phyloP scores from a whole-genome alignment of 37 sponge, comb jelly and placozoan species.

The Geodia barretti region DNA sequence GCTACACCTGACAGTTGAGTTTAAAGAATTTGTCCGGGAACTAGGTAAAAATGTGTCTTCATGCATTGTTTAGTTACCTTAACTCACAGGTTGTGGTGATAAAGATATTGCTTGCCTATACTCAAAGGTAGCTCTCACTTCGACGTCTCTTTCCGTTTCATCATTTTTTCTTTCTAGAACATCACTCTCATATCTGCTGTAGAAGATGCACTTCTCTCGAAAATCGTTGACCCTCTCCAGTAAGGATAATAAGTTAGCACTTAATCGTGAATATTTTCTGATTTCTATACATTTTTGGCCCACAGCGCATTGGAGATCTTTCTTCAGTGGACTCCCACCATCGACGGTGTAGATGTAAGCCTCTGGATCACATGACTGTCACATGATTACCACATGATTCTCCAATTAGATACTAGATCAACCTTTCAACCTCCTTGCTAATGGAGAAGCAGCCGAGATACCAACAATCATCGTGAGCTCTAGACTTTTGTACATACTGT shows the following conservation, averaged over 20 bases:
- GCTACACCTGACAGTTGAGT: too few relatives aligned
- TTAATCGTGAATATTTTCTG: neutral
- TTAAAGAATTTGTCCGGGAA: too few relatives aligned
- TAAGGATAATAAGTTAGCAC: slow-evolving; percentile 18
- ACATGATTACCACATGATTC: neutral
- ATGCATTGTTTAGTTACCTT: too few relatives aligned
- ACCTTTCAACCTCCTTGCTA: slow-evolving; percentile 41
- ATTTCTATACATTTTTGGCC: neutral
- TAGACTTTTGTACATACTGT: neutral
- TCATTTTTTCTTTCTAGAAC: neutral
- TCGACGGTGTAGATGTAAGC: slow-evolving; percentile 68
- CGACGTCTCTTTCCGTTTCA: neutral
- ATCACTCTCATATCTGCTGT: slow-evolving; percentile 15
- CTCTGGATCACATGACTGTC: neutral
- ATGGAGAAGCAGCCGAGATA: slow-evolving; percentile 54
- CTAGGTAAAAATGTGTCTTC: too few relatives aligned
- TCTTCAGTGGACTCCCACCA: slow-evolving; percentile 73
- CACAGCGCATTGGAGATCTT: slow-evolving; percentile 65
- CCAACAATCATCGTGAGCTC: slow-evolving; percentile 70
- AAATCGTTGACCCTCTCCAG: slow-evolving; percentile 59
- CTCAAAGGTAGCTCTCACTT: slow-evolving; percentile 30
- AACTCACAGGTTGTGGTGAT: slow-evolving; percentile 50
- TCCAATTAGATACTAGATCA: slow-evolving; percentile 36
- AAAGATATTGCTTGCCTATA: slow-evolving; percentile 56
- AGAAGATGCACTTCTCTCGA: slow-evolving; percentile 35